Evolutionary conservation across 1,140 invertebrate genomes (phyloP), one percentile per base, ranked within the genome.

Genomic region (Stenopsyche tienmushanensis): DNA sequence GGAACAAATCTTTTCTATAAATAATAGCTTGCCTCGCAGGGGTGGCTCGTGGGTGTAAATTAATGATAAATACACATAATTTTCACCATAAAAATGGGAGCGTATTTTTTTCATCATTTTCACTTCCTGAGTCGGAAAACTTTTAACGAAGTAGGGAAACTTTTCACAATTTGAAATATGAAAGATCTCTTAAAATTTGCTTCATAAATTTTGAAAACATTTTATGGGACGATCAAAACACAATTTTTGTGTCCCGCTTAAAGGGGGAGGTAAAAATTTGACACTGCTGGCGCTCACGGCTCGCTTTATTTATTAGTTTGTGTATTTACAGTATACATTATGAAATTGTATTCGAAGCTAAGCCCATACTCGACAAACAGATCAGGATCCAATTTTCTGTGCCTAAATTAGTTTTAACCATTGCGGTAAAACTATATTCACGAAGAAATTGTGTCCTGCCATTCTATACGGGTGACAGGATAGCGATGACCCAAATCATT

Each of bases 401-500:
- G n/a, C n/a, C n/a, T n/a, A n/a, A n/a, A n/a, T n/a, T n/a, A n/a
- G n/a, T n/a, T n/a, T n/a, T 34, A 34, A 34, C 5, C 13, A 34
- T 34, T 34, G 29, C 13, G 29, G 29, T 13, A 34, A 34, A 34
- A 34, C 29, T 34, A 34, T 34, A 7, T 34, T 34, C 29, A 13
- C 29, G 29, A 13, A 5, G 29, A 5, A 34, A n/a, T n/a, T n/a
- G n/a, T n/a, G n/a, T n/a, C n/a, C n/a, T 5, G 13, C 29, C 13
- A 34, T 34, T 49, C 15, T 8, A 5, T 17, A 49, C n/a, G 45
- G 45, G 5, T 21, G 20, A 49, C n/a, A 49, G n/a, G 15, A 49
- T 50, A 39, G 39, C n/a, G 8, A n/a, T 13, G 55, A 66, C 65
- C 65, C 65, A 62, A 66, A 66, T 66, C 65, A 66, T 66, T 62